Base-by-base conservation (phyloP, 2,113 vertebrate genomes). In the Bombycilla garrulus region DNA sequence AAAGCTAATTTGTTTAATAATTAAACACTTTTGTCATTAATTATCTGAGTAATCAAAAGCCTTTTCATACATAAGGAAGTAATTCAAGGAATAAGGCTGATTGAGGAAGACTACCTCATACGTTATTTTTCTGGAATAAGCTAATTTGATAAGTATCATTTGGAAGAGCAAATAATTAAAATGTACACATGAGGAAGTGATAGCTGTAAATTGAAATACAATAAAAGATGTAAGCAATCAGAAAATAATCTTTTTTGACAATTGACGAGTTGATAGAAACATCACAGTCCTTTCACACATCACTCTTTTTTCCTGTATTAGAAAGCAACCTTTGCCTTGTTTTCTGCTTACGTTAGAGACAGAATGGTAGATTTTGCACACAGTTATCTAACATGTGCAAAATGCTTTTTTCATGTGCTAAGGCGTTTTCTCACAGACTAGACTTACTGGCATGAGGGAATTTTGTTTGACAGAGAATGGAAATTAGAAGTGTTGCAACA, bases 21-120 rank as follows among this genome's bases (percentile, higher is more conserved):
- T 84, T 73, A 58, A 53, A 38, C 38, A 79, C 5, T 91, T 81
- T 11, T 65, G 13, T 51, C 45, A 86, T 84, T 82, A 92, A 89
- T 95, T 94, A 93, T 76, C 62, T 71, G 26, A 74, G 47, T 74
- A 93, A 96, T 95, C 87, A 93, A 62, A 94, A 92, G 31, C 40
- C 31, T 72, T 95, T 95, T 91, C 33, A 60, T 22, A 81, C 29
- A 65, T 81, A 74, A 58, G 80, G 70, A 94, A 95, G 70, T 50
- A 72, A 92, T 90, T 86, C 0, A 0, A 92, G 60, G 76, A 82
- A 77, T 15, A 81, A 35, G 61, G 14, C 17, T 91, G 72, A 93
- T 56, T 87, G 38, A 67, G 20, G 35, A 88, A 84, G 50, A 74
- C 40, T 72, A 67, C 21, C 40, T 51, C 58, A 64, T 25, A 17